Base-by-base conservation (phyloP, 2,113 vertebrate genomes). In the Dunckerocampus dactyliophorus region DNA sequence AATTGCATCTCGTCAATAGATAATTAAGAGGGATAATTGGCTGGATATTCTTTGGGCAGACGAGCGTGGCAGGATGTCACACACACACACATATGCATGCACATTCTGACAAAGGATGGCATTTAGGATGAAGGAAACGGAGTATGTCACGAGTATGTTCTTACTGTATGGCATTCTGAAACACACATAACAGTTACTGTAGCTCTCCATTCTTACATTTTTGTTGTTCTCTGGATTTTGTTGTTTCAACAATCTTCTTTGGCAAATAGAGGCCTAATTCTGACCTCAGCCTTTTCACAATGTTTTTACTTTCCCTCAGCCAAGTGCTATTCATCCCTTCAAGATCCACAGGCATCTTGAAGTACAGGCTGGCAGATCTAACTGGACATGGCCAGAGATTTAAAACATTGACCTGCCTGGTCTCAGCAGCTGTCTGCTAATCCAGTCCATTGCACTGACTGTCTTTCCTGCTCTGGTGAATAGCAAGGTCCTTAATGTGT, bases 21-120 rank as follows among this genome's bases (percentile, higher is more conserved):
- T 89, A 86, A 90, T 90, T 88, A 88, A 88, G 83, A 85, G 75
- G 85, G 77, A 80, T 90, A 88, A 89, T 88, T 88, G 82, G 76
- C 83, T 81, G 74, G 69, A 72, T 77, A 65, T 56, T 62, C 76
- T 74, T 65, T 69, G 72, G 68, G 84, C 76, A 76, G 79, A 83
- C 82, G 48, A 57, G 82, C 55, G 42, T 52, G 62, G 71, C 69
- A 82, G 82, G 80, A 81, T 67, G 15, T 8, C 12, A 54, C 43
- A 56, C 54, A 54, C 43, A 56, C 54, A 39, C 31, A 48, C 57
- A 24, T 50, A 19, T 50, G 21, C 52, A 62, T 24, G 48, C 45
- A 49, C 31, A 34, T 34, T 34, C 31, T 4, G 20, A 66, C 65
- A 58, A 47, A 48, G 20, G 20, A 11, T 22, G 48, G 12, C 47